Percentiles rank a stretch among this genome's conserved stretches.
These are phyloP conservation scores for Enteromius mattozi DNA, from an alignment of 2,797 vertebrate species.

Conservation along the genomic window DNA sequence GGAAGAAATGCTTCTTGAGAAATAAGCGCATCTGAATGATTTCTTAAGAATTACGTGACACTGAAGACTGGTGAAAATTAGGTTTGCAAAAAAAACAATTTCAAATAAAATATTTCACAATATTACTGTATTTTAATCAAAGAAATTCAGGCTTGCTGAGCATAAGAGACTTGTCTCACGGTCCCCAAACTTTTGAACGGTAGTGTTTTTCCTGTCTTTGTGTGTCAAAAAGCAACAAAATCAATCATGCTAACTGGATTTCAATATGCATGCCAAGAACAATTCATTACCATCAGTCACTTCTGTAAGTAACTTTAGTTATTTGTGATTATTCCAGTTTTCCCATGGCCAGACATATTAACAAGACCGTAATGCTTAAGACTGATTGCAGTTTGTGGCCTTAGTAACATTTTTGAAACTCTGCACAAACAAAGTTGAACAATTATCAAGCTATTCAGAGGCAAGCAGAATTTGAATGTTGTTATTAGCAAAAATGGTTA, in stretches of 20 bases:
- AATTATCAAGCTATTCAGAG: conserved; percentile 16
- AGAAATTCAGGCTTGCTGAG: background rate
- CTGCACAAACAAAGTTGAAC: background rate
- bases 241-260: conserved; percentile 20
- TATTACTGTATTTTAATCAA: background rate
- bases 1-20: background rate
- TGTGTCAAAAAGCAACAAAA: background rate
- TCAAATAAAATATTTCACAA: background rate
- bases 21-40: background rate
- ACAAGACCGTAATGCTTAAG: background rate
- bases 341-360: conserved; percentile 2
- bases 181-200: background rate
- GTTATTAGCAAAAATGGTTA: conserved; percentile 27
- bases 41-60: background rate
- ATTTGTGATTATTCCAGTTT: conserved; percentile 32
- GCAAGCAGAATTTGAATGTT: conserved; percentile 1
- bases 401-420: conserved; percentile 9
- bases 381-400: conserved; percentile 35
- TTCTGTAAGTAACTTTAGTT: conserved; percentile 14
- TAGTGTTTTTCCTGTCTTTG: background rate
- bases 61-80: background rate
- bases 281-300: conserved; percentile 27
- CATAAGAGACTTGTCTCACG: background rate
- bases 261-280: conserved; percentile 14
- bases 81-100: background rate